Conservation (phyloP, 2,113 vertebrate species). For the Istiophorus platypterus region DNA sequence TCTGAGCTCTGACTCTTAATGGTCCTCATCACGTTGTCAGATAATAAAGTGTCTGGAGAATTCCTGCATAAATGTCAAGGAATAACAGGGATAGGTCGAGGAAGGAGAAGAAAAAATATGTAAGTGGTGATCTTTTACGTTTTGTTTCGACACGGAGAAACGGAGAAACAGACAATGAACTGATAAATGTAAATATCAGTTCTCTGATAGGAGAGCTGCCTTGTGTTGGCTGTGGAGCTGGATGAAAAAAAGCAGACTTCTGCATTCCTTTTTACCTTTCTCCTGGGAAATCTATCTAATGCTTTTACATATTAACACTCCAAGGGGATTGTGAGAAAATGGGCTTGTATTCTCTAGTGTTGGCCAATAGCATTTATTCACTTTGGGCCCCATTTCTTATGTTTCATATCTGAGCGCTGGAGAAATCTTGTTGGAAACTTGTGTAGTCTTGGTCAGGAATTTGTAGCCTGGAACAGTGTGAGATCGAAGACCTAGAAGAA, state of each 20-base stretch:
- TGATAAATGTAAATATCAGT: constrained; percentile 15
- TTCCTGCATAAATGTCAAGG: constrained; percentile 33
- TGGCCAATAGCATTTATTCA: not conserved
- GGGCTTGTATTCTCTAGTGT: not conserved
- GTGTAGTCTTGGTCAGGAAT: constrained; percentile 23
- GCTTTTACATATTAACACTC: constrained; percentile 27
- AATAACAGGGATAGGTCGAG: constrained; percentile 7
- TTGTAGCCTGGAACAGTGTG: constrained; percentile 10
- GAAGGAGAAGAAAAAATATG: not conserved
- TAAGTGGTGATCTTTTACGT: not conserved
- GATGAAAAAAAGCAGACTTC: constrained; percentile 19
- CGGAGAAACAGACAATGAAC: not conserved
- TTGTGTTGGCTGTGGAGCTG: not conserved
- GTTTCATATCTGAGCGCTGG: not conserved
- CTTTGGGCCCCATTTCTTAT: constrained; percentile 35
- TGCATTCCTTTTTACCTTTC: constrained; percentile 32
- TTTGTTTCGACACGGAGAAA: not conserved
- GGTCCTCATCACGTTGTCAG: constrained; percentile 20
- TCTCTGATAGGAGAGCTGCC: constrained; percentile 21
- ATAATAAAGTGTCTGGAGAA: constrained; percentile 12
- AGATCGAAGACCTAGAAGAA: constrained; percentile 10
- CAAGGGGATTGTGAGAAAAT: constrained; percentile 16
- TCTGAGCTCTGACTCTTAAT: constrained; percentile 27
- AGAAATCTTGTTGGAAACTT: constrained; percentile 1
- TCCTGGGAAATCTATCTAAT: constrained; percentile 23